These are phyloP conservation scores for Drosophila picticornis DNA, from an alignment of 2,888 invertebrate genomes.

Conservation along the genomic window DNA sequence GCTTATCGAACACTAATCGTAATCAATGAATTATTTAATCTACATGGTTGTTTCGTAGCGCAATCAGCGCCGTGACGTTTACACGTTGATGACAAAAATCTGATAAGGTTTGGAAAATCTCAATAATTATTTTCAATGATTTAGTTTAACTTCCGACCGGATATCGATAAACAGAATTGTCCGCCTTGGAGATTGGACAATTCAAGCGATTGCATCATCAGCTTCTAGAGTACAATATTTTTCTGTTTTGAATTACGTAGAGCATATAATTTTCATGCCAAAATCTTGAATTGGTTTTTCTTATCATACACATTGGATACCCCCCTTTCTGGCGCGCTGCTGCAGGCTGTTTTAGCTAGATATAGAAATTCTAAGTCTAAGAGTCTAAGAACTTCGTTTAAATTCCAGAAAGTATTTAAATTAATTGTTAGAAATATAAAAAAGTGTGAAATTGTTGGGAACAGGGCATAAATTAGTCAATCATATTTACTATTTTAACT, in stretches of 20 bases:
- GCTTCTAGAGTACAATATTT: constrained; percentile 25
- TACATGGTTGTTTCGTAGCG: constrained; percentile 6
- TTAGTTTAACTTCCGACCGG: constrained; percentile 1
- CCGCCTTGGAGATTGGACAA: constrained; percentile 18
- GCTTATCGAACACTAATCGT: constrained; percentile 1
- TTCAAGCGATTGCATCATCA: constrained; percentile 42
- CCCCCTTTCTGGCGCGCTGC: background rate
- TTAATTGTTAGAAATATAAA: background rate
- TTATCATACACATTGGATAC: constrained; percentile 2
- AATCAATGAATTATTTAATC: constrained; percentile 25
- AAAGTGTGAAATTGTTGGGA: background rate
- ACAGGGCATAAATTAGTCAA: constrained; percentile 1
- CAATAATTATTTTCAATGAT: background rate
- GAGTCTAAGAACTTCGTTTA: background rate
- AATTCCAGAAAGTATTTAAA: background rate
- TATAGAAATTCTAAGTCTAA: background rate
- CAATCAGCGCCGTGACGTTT: constrained; percentile 24
- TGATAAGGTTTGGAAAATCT: constrained; percentile 8
- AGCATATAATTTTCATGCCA: constrained; percentile 14
- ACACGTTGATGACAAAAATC: constrained; percentile 3
- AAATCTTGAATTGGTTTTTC: constrained; percentile 8
- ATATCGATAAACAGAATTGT: constrained; percentile 25
- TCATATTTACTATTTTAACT: background rate
- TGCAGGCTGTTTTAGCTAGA: background rate
- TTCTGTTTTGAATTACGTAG: constrained; percentile 21